These are phyloP conservation scores for Poeciliopsis prolifica DNA, from an alignment of 2,113 vertebrate species.

Conservation along the genomic window DNA sequence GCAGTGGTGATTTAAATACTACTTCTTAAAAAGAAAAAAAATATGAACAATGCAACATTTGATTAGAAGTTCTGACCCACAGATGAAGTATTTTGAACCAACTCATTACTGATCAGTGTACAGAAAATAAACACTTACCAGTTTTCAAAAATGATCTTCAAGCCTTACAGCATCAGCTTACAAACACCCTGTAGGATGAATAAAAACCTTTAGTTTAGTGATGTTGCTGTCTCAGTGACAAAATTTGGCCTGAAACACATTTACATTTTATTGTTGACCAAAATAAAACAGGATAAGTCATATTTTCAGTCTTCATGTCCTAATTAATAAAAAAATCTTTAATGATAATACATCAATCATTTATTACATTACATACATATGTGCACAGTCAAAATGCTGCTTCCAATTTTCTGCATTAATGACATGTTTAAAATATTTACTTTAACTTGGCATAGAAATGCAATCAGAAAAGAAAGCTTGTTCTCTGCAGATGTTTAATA, in stretches of 20 bases:
- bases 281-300: not conserved
- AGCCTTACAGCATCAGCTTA: not conserved
- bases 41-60: not conserved
- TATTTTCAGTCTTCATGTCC: not conserved
- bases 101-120: not conserved
- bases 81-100: not conserved
- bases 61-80: not conserved
- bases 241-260: not conserved
- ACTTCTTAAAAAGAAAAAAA: not conserved
- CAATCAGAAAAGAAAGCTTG: constrained; percentile 31
- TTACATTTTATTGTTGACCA: not conserved
- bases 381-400: not conserved
- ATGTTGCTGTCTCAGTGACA: not conserved
- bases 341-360: not conserved
- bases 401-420: constrained; percentile 9
- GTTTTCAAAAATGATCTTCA: not conserved
- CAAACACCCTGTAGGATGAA: not conserved
- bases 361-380: not conserved
- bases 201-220: not conserved
- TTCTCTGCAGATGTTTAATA: constrained; percentile 35
- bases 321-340: not conserved
- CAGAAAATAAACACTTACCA: not conserved
- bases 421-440: constrained; percentile 20
- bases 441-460: constrained; percentile 29
- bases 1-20: not conserved